phyloP scores from a whole-genome alignment of 1,140 invertebrate genomes.

The Pentalonia nigronervosa region DNA sequence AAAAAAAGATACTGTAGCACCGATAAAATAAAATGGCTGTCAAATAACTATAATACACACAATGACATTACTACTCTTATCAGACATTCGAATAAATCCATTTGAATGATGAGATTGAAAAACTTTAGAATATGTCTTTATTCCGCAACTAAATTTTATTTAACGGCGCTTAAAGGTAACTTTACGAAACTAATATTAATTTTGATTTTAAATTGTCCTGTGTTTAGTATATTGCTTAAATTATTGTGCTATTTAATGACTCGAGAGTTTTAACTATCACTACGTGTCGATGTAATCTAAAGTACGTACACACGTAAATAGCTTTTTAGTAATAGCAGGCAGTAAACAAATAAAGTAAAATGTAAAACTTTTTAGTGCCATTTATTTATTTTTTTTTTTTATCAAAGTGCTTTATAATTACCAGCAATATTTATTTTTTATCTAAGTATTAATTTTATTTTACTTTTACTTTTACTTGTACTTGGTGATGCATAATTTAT shows the following conservation, averaged over 20 bases:
- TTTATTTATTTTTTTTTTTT: background rate
- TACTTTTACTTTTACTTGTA: background rate
- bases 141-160: background rate
- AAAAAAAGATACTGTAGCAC: slow-evolving; percentile 23
- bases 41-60: slow-evolving; percentile 8
- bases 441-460: background rate
- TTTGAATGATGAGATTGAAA: slow-evolving; percentile 7
- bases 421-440: background rate
- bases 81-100: background rate
- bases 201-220: background rate
- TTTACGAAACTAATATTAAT: background rate
- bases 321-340: slow-evolving; percentile 1
- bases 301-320: background rate
- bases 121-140: background rate
- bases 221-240: slow-evolving; percentile 3
- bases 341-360: background rate
- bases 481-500: background rate
- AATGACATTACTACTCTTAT: background rate
- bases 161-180: background rate
- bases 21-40: slow-evolving; percentile 37
- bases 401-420: background rate
- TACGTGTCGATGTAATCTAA: background rate
- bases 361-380: background rate
- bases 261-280: background rate
- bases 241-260: background rate